A percentile compares a stretch with the other conserved stretches of the same genome.
These are phyloP conservation scores for Sciurus vulgaris DNA, from an alignment of 2,797 vertebrate species.

Conservation along the genomic window DNA sequence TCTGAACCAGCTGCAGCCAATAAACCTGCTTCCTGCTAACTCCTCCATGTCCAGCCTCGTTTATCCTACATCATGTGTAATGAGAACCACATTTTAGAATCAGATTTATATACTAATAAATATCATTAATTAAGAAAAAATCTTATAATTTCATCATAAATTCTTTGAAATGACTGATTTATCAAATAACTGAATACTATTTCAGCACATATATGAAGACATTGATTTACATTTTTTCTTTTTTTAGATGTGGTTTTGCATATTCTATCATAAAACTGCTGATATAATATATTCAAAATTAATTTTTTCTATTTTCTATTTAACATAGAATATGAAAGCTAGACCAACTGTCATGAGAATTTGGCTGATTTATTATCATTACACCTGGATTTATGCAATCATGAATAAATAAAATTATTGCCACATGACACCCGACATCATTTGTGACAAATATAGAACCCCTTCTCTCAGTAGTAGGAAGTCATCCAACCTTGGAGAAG, in stretches of 20 bases:
- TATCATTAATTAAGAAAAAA: constrained; percentile 51
- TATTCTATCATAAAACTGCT: constrained; percentile 19
- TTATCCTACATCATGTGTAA: not conserved
- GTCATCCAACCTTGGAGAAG: not conserved
- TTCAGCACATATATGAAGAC: not conserved
- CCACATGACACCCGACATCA: not conserved
- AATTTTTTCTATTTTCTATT: not conserved
- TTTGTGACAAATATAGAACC: not conserved
- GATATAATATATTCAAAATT: constrained; percentile 38
- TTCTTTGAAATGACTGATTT: constrained; percentile 42
- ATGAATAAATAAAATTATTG: constrained; percentile 57
- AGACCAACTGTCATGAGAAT: constrained; percentile 23
- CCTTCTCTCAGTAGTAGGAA: not conserved
- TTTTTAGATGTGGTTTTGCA: constrained; percentile 32
- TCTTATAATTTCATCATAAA: constrained; percentile 3
- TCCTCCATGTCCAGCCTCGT: too few relatives aligned
- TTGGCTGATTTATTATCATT: constrained; percentile 39
- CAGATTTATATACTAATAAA: constrained; percentile 29
- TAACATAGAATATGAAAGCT: constrained; percentile 26
- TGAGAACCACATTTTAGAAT: constrained; percentile 27
- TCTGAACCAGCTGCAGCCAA: too few relatives aligned
- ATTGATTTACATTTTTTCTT: constrained; percentile 34
- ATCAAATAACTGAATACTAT: constrained; percentile 29
- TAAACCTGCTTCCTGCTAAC: too few relatives aligned
- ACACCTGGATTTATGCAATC: constrained; percentile 8